Conservation (phyloP, 2,888 invertebrate species). For the Halictus ligatus region DNA sequence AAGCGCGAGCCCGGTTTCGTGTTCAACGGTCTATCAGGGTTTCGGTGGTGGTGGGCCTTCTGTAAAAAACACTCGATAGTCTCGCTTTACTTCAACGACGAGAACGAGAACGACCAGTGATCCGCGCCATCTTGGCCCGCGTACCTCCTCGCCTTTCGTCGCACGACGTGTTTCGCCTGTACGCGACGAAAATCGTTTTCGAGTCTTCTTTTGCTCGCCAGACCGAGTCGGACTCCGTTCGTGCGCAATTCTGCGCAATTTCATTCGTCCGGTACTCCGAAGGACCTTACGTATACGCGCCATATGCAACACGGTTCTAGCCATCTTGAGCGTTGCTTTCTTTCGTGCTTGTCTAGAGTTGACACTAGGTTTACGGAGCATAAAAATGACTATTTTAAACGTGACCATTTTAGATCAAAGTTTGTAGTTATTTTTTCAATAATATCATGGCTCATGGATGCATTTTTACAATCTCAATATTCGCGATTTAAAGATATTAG, state of each 20-base stretch:
- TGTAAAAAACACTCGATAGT: slow-evolving; percentile 92
- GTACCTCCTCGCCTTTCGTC: neutral
- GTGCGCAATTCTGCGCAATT: too few species aligned
- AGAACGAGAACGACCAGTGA: slow-evolving; percentile 81
- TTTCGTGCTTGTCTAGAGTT: neutral
- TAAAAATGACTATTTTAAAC: too few species aligned
- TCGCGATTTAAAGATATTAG: too few species aligned
- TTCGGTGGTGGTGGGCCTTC: slow-evolving; percentile 93
- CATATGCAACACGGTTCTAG: neutral
- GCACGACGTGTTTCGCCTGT: neutral
- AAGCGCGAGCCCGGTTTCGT: slow-evolving; percentile 88
- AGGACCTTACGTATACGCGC: too few species aligned
- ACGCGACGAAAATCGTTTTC: neutral
- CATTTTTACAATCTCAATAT: too few species aligned
- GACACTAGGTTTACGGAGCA: too few species aligned
- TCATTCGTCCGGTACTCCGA: neutral
- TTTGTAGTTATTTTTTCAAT: too few species aligned
- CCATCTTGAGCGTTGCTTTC: neutral
- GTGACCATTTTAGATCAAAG: too few species aligned
- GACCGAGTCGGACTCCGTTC: too few species aligned
- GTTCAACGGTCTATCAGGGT: slow-evolving; percentile 90
- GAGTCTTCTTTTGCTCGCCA: neutral
- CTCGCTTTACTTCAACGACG: slow-evolving; percentile 86
- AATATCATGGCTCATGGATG: too few species aligned
- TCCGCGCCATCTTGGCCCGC: neutral